Evolutionary conservation across 2,113 vertebrate species (phyloP), one percentile per base, ranked within the genome.

Genomic region (Clarias magur): DNA sequence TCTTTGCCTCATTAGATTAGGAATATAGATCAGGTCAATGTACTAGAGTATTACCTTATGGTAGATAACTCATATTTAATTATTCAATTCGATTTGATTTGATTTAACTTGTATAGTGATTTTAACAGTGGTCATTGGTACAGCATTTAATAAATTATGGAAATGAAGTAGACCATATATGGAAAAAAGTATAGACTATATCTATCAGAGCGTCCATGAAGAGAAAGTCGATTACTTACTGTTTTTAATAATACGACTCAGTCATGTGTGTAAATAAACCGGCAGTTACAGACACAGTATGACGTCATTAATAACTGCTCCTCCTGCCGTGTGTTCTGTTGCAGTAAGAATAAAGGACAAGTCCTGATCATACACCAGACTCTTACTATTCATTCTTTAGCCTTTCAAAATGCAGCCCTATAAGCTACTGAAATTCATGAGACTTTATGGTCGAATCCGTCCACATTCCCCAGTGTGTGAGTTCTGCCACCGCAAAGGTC

Each of bases 401-500:
- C 48, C 82, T 73, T 78, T 87, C 23, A 87, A 65, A 89, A 87
- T 85, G 65, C 84, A 82, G 56, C 59, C 54, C 78, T n/a, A 79
- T 68, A 68, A 85, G 83, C 80, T 72, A 10, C 63, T 80, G 70
- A 89, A 88, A 89, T 89, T 88, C 80, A 85, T 87, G 86, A 87
- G 78, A 76, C 21, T 83, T 70, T 76, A 87, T 82, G 85, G 56
- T 23, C 38, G 42, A 81, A 63, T 67, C 59, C 56, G 54, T 87
- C 30, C 62, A 56, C 78, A 80, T 80, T 86, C 85, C 88, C 83
- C 48, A n/a, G 79, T 67, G 83, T 85, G 70, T 70, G 60, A 53
- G 57, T 65, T 78, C 79, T 80, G 63, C 83, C 38, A 54, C 80
- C 72, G 80, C 82, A 89, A 82, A 91, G 91, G 89, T 91, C 90